phyloP scores from a whole-genome alignment of 2,888 invertebrate genomes.

The Adineta ricciae region DNA sequence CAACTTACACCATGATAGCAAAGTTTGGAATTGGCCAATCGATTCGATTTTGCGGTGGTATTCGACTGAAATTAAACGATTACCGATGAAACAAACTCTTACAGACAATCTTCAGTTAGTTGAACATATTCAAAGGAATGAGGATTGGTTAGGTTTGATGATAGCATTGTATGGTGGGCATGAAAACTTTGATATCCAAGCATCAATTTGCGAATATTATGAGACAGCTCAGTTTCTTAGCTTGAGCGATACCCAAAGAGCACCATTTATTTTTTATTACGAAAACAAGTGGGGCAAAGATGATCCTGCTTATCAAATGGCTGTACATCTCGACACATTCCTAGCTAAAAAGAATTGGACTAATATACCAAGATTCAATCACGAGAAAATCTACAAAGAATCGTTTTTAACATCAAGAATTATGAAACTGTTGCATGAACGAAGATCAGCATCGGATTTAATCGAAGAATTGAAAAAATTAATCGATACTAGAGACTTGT shows the following conservation, averaged over 20 bases:
- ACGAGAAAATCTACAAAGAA: no score
- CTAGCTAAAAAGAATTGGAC: no score
- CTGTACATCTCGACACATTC: background rate
- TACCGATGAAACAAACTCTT: background rate
- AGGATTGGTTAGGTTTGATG: background rate
- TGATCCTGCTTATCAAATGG: background rate
- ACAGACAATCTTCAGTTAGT: background rate
- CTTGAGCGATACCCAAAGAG: background rate
- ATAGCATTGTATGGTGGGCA: background rate
- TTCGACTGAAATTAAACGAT: background rate
- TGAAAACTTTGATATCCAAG: background rate
- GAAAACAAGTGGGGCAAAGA: background rate
- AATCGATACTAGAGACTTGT: no score
- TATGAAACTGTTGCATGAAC: no score
- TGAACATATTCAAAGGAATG: background rate
- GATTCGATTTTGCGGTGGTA: background rate
- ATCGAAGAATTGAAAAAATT: no score
- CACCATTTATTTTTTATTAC: background rate
- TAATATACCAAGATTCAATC: no score
- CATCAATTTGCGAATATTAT: background rate
- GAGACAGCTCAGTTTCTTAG: background rate
- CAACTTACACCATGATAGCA: background rate
- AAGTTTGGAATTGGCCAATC: background rate
- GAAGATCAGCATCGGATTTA: no score
- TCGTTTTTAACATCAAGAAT: no score